Base-by-base conservation (phyloP, 2,888 invertebrate species). In the Lagria hirta region DNA sequence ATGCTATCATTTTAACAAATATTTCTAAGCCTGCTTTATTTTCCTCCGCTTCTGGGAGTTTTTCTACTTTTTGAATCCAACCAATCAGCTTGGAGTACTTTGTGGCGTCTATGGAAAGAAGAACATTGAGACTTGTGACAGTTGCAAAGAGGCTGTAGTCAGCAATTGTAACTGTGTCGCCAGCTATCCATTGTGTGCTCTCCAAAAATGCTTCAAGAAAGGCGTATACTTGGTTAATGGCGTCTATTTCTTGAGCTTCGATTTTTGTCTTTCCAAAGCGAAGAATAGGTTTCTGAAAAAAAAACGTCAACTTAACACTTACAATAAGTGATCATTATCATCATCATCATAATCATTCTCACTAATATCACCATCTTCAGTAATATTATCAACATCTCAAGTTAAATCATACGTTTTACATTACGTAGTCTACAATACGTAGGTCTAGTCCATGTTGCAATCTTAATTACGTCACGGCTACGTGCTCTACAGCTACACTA, bases 201-300 rank as follows among this genome's bases (percentile, higher is more conserved):
- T 64, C 63, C 0, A 79, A 67, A 45, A 74, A 76, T 2, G 54
- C 58, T 48, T 79, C 77, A 13, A 76, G 29, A 36, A 72, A 72
- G 1, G 52, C 65, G 24, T 77, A 72, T 0, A 69, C 70, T 48
- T 77, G 73, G n/a, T 64, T 61, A 10, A 77, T 58, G 3, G 60
- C 64, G 1, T 68, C 57, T 13, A 66, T 42, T 34, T 67, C 59
- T 30, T 67, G 63, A 8, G 37, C n/a, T 64, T 72, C 16, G 65
- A 42, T 28, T 16, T 8, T 30, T 23, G 12, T 35, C 12, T 43
- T 36, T 11, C 15, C 30, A 13, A 4, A 30, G 7, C 20, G 15
- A 20, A 37, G 3, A 3, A 37, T 14, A 3, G 37, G 28, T 28
- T 20, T 37, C 37, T 37, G 8, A 11, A 14, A 17, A 14, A n/a